phyloP scores from a whole-genome alignment of 2,888 invertebrate genomes.

The Oligia strigilis region DNA sequence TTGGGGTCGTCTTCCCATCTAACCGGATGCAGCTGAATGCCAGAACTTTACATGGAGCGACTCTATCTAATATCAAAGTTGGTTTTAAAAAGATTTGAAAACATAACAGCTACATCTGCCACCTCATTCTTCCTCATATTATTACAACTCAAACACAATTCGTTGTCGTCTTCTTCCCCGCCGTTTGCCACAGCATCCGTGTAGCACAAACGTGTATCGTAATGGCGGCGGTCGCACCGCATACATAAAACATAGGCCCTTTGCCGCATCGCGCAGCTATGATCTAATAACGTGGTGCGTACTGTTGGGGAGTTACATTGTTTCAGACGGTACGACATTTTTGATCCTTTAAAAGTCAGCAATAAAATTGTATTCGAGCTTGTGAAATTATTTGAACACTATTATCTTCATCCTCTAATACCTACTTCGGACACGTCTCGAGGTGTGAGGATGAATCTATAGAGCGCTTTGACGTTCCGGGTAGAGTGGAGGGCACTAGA shows the following conservation, averaged over 20 bases:
- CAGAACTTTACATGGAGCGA: not conserved
- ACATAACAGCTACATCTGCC: not conserved
- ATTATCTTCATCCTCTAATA: too few relatives aligned
- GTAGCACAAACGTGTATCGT: conserved; percentile 59
- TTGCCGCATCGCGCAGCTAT: conserved; percentile 83
- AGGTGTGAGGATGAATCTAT: too few relatives aligned
- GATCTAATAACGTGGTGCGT: conserved; percentile 87
- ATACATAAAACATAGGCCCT: conserved; percentile 87
- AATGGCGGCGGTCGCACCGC: conserved; percentile 69
- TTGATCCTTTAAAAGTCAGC: not conserved
- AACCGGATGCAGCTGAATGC: not conserved
- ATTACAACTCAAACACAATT: conserved; percentile 43
- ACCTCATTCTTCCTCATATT: conserved; percentile 10
- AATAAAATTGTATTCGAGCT: not conserved
- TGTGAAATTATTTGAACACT: too few relatives aligned
- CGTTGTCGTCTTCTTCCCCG: conserved; percentile 14
- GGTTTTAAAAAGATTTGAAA: not conserved
- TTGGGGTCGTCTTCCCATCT: not conserved
- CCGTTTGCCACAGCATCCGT: conserved; percentile 55
- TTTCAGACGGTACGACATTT: conserved; percentile 57
- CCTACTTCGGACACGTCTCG: too few relatives aligned
- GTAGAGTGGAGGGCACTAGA: too few relatives aligned
- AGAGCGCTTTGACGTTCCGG: too few relatives aligned
- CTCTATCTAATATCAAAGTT: not conserved
- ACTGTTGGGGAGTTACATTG: conserved; percentile 70